Evolutionary conservation across 2,113 vertebrate species (phyloP), one percentile per base, ranked within the genome.

Genomic region (Chloropsis hardwickii): DNA sequence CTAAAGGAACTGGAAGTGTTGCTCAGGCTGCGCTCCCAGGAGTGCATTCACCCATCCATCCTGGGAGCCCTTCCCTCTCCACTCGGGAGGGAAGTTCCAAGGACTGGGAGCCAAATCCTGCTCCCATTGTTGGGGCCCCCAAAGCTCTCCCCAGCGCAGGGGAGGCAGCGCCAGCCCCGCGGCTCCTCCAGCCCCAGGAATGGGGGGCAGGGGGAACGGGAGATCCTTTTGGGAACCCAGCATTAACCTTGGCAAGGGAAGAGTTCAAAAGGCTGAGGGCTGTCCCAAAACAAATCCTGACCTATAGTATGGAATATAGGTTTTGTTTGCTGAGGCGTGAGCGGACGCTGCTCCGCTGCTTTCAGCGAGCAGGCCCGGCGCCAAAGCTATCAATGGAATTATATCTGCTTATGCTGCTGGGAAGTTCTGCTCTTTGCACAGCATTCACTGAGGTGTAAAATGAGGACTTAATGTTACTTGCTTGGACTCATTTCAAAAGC

Each of bases 391-490:
- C 95, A 83, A 86, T 93, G 85, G 84, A 86, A 83, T 90, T 88
- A 9, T 95, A 60, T 73, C 92, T 95, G 90, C 87, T 78, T 14
- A 11, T 89, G 93, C 87, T 95, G 93, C 93, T 93, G 94, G 92
- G 92, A 94, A 95, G 93, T 91, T 97, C 81, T 94, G 94, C 95
- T 95, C 92, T 91, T 90, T 88, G 94, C 94, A 93, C 85, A 94
- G 95, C 93, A 73, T 25, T 57, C 89, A 93, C 72, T 67, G 94
- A 93, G 86, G 94, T 95, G 91, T 91, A 95, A 95, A 97, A 96
- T 83, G 85, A 94, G 93, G 58, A 77, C 74, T 94, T 96, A 80
- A 77, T 82, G 79, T 73, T 82, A 80, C 64, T 95, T 85, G 58
- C 92, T 94, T 94, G 92, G 90, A 92, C 81, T 90, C 27, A n/a